Conservation (phyloP, 2,888 invertebrate genomes). For the Spilarctia lutea region DNA sequence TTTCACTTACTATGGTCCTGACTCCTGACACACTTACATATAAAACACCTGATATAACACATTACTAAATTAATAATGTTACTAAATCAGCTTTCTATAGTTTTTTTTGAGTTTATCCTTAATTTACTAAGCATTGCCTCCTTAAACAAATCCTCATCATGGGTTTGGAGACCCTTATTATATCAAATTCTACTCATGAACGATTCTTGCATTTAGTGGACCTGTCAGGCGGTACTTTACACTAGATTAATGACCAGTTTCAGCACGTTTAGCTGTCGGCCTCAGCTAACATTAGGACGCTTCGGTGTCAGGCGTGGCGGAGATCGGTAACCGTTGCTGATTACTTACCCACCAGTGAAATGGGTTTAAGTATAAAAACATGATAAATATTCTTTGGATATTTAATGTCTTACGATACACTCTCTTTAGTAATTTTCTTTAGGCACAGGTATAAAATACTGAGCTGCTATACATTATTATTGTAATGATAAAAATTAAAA, state of each 20-base stretch:
- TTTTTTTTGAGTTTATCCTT: background rate
- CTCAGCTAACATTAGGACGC: constrained; percentile 47
- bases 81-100: background rate
- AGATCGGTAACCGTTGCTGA: constrained; percentile 41
- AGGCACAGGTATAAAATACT: background rate
- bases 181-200: constrained; percentile 8
- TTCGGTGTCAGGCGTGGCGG: constrained; percentile 42
- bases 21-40: too few species aligned
- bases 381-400: constrained; percentile 16
- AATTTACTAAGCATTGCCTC: background rate
- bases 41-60: too few species aligned
- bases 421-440: background rate
- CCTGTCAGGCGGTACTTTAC: constrained; percentile 43
- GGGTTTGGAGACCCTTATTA: background rate
- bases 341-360: constrained; percentile 42
- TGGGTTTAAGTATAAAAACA: constrained; percentile 36
- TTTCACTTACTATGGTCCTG: too few species aligned
- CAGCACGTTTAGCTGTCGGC: constrained; percentile 47
- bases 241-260: constrained; percentile 52
- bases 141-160: background rate
- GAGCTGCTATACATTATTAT: background rate
- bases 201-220: constrained; percentile 37
- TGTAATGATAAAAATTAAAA: too few species aligned
- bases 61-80: background rate
- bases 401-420: background rate